A percentile compares a stretch with the other conserved stretches of the same genome.
Evolutionary conservation across 2,113 vertebrate genomes (phyloP).

Genomic region (Heptranchias perlo): DNA sequence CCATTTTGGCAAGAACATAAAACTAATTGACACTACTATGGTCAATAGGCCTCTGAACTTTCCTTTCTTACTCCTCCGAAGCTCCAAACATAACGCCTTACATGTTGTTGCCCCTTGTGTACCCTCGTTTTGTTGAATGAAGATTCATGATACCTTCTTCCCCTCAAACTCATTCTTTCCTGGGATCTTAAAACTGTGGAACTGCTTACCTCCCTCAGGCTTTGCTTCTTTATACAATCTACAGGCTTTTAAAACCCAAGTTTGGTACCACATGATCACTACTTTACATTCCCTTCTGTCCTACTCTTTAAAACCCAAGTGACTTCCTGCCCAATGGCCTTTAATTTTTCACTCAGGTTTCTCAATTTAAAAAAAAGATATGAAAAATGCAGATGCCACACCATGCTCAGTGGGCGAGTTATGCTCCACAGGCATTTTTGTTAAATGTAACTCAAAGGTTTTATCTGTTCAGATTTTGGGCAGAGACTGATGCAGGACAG

Average conservation of each 20-base stretch:
- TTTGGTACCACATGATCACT: not conserved
- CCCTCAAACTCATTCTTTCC: not conserved
- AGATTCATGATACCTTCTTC: not conserved
- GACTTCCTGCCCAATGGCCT: not conserved
- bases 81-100: not conserved
- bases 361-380: not conserved
- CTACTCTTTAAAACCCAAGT: not conserved
- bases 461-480: not conserved
- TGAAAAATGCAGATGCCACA: not conserved
- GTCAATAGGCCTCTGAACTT: not conserved
- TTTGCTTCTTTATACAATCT: not conserved
- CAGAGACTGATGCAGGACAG: not conserved
- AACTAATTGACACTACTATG: not conserved
- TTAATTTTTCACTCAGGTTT: not conserved
- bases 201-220: not conserved
- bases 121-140: not conserved
- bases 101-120: not conserved
- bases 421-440: not conserved
- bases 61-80: not conserved
- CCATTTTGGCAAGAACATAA: not conserved
- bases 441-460: not conserved
- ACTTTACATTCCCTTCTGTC: not conserved
- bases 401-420: not conserved
- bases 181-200: not conserved
- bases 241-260: not conserved